Evolutionary conservation across 2,888 invertebrate species (phyloP), one percentile per base, ranked within the genome.

Genomic region (Hypolimnas misippus): DNA sequence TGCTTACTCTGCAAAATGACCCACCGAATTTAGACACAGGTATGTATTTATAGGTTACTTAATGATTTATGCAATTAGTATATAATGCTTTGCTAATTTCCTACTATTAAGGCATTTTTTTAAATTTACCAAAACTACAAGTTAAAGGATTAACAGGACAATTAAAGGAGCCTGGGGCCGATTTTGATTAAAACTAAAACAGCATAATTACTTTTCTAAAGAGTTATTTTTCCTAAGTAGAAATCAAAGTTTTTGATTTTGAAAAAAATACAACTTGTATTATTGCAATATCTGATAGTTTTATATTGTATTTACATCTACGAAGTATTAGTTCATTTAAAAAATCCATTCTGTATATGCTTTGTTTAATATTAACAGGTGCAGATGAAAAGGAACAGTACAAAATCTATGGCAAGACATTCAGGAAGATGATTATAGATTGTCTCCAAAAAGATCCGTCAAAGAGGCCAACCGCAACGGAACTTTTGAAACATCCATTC

Each of bases 361-460:
- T 5, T 25, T 16, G n/a, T n/a, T n/a, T n/a, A n/a, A n/a, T 38
- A 1, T 25, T 67, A 66, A 4, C 63, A 78, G 96, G 96, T 56
- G 97, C 98, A 0, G 98, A 98, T 73, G 98, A 98, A 75, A 98
- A 98, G 84, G 99, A 99, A 81, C 99, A 99, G 86, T 99, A 98
- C 84, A 99, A 99, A 92, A 96, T 95, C 0, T 99, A 99, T 79
- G 99, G 99, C 25, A 99, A 98, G 92, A 97, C 98, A 56, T 98
- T 99, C 92, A 94, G 98, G 57, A 98, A 98, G 92, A 97, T 99
- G 96, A 97, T 99, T 67, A 94, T 96, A 10, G 99, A 99, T 81
- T 99, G 99, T 85, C 93, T 99, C 69, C 98, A 98, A 89, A 99
- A 99, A 82, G 98, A 98, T 79, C 98, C 98, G 0, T 94, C 96